phyloP scores from a whole-genome alignment of 2,888 invertebrate genomes.

The Cylindroiulus punctatus region DNA sequence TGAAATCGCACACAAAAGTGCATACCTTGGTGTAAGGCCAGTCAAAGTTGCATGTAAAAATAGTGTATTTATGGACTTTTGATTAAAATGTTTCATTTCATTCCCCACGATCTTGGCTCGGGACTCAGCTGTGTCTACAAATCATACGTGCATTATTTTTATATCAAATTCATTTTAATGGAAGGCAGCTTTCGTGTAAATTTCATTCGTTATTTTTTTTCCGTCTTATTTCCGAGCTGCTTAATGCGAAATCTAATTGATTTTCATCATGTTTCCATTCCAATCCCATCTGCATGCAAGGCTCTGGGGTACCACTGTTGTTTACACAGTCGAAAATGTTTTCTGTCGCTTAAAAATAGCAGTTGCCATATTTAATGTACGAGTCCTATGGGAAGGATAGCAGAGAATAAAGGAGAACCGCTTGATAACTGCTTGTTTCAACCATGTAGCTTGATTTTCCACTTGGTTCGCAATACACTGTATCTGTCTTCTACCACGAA shows the following conservation, averaged over 20 bases:
- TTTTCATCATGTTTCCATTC: not conserved
- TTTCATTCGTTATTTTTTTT: not conserved
- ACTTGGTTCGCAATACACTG: not conserved
- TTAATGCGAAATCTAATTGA: constrained; percentile 14
- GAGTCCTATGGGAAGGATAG: not conserved
- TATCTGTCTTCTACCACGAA: not conserved
- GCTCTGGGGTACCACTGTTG: too few species aligned
- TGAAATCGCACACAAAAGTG: too few species aligned
- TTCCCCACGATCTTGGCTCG: not conserved
- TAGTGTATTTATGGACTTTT: too few species aligned
- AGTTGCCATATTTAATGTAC: not conserved
- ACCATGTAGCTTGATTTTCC: not conserved
- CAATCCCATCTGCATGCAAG: too few species aligned
- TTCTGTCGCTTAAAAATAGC: not conserved
- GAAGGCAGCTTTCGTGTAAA: not conserved
- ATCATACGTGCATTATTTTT: too few species aligned
- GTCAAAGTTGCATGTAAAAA: too few species aligned
- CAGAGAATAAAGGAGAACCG: not conserved
- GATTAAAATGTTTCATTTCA: not conserved
- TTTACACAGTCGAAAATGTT: not conserved
- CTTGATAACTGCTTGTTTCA: constrained; percentile 8
- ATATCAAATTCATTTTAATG: too few species aligned
- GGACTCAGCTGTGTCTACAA: too few species aligned
- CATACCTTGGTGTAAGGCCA: too few species aligned
- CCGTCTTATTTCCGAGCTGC: not conserved